Evolutionary conservation across 2,113 vertebrate species (phyloP), one percentile per base, ranked within the genome.

Genomic region (Ptilorrhoa leucosticta): DNA sequence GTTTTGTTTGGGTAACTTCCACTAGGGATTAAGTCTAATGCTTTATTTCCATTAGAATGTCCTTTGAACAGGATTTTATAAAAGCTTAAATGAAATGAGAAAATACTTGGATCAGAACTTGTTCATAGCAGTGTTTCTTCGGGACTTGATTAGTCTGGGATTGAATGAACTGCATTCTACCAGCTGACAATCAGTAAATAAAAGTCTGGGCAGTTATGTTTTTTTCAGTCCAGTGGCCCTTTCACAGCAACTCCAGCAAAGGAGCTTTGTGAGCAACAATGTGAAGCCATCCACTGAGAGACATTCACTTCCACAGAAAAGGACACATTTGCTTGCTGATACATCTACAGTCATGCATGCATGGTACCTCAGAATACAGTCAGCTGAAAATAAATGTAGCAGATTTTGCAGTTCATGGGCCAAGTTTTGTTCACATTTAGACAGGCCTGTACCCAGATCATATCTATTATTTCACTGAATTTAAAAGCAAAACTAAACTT

Each of bases 1-100:
- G 90, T 94, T 97, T 95, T 96, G 50, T 88, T 97, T 95, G 90
- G 87, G 75, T 80, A 96, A 70, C 42, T 96, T 94, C 87, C 93
- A 94, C 84, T 51, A 63, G 51, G 90, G 87, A 91, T 96, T 96
- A 93, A 66, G 68, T 48, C 69, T 89, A 89, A 87, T 84, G 84
- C 68, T 93, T 92, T 95, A 86, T 90, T 95, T 94, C 92, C 87
- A 96, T 96, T 96, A 96, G 71, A 83, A 88, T 77, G 44, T 88
- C 71, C 68, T 96, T 93, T 95, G 92, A 90, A 69, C 64, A 30
- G 39, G 33, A 44, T 66, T 93, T 94, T 91, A n/a, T 88, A 92
- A 83, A 95, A 88, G 47, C 66, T 90, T 90, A 92, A 93, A 95
- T 42, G n/a, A 96, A 95, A 96, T 56, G 68, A 93, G 75, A 83